Evolutionary conservation across 2,113 vertebrate species (phyloP).

Genomic region (Hylia prasina): DNA sequence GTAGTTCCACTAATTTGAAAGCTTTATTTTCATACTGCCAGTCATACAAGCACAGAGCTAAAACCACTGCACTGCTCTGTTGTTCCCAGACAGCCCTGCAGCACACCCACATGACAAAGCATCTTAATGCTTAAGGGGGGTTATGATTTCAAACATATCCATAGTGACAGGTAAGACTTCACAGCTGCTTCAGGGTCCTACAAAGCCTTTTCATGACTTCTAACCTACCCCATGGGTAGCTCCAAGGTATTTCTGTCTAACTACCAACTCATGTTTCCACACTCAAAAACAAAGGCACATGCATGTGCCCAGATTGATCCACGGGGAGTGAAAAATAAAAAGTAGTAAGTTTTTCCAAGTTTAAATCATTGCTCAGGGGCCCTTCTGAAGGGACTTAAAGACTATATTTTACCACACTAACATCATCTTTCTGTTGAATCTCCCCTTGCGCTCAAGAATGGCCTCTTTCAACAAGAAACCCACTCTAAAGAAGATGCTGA

Average conservation of each 20-base stretch:
- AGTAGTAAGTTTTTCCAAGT: not conserved
- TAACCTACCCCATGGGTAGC: not conserved
- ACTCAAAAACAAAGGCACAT: not conserved
- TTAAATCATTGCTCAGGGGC: not conserved
- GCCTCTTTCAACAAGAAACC: not conserved
- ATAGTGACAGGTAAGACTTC: not conserved
- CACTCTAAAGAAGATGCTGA: not conserved
- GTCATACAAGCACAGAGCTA: not conserved
- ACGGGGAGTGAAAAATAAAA: accelerated
- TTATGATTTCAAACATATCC: not conserved
- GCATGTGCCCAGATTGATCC: not conserved
- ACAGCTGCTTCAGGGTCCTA: not conserved
- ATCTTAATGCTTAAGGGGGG: not conserved
- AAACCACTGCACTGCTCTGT: not conserved
- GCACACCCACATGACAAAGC: not conserved
- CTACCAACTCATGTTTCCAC: not conserved
- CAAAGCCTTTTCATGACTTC: not conserved
- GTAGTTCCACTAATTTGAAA: not conserved
- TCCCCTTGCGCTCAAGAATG: not conserved
- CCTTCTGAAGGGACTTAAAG: not conserved
- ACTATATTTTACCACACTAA: not conserved
- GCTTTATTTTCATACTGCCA: not conserved
- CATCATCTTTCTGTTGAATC: not conserved
- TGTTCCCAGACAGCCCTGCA: not conserved
- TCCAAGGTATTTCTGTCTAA: not conserved